Percentiles rank a stretch among this genome's conserved stretches.
Evolutionary conservation across 2,113 vertebrate genomes (phyloP).

Genomic region (Gobius niger): DNA sequence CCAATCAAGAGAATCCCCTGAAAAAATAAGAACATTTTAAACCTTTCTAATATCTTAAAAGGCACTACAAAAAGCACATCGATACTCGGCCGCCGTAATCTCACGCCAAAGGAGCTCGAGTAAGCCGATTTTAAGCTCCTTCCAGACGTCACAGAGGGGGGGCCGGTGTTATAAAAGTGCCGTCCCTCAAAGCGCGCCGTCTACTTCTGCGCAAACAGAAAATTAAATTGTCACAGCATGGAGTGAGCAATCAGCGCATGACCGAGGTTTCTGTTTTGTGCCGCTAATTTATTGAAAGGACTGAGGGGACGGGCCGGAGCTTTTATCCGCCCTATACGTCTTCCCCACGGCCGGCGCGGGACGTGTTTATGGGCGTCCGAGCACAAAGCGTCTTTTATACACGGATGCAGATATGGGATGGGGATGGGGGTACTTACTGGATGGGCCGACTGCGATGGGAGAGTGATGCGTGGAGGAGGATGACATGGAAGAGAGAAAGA

Average conservation of each 20-base stretch:
- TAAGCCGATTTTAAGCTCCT: background rate
- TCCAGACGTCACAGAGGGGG: slow-evolving; percentile 3
- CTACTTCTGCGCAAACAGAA: background rate
- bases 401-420: slow-evolving; percentile 72
- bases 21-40: background rate
- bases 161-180: background rate
- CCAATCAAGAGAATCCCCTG: too few species aligned
- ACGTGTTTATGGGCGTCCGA: slow-evolving; percentile 13
- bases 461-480: slow-evolving; percentile 49
- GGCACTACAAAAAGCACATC: background rate
- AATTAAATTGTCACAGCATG: slow-evolving; percentile 11
- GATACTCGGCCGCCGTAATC: background rate
- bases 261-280: background rate
- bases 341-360: background rate
- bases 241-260: slow-evolving; percentile 13
- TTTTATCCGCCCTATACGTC: background rate
- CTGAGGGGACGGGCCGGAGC: background rate
- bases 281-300: slow-evolving; percentile 3
- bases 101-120: slow-evolving; percentile 8
- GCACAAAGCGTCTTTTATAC: background rate
- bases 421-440: slow-evolving; percentile 84
- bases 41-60: background rate
- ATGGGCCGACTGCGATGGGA: slow-evolving; percentile 77
- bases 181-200: background rate
- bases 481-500: slow-evolving; percentile 46